These are phyloP conservation scores for Oenanthe melanoleuca DNA, from an alignment of 2,113 vertebrate species.

Conservation along the genomic window DNA sequence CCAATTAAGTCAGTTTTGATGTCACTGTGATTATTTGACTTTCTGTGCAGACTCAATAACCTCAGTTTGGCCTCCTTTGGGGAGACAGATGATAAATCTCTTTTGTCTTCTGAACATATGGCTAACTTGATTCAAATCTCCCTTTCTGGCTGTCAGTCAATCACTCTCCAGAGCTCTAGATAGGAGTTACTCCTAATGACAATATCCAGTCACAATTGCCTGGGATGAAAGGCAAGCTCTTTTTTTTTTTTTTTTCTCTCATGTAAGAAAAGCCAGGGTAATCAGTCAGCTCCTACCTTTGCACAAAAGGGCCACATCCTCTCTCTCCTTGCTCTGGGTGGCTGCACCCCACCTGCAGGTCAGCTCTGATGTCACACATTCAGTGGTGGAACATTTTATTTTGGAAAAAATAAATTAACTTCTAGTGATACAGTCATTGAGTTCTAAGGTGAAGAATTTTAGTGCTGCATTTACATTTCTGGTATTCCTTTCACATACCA, in stretches of 20 bases:
- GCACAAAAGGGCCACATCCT: neutral
- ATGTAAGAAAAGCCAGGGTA: neutral
- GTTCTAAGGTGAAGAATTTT: neutral
- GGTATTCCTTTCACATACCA: neutral
- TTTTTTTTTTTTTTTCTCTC: neutral
- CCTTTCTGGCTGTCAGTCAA: neutral
- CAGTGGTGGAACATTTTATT: neutral
- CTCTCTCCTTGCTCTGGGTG: neutral
- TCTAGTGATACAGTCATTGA: neutral
- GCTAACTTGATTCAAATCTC: neutral
- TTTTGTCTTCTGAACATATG: slow-evolving; percentile 2
- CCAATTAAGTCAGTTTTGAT: neutral
- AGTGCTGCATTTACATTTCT: neutral
- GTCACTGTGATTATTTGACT: slow-evolving; percentile 20
- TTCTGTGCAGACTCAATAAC: slow-evolving; percentile 27
- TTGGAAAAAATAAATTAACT: neutral
- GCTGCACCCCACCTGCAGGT: fast-evolving
- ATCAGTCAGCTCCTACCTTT: neutral
- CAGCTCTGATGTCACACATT: neutral
- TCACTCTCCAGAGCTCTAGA: neutral
- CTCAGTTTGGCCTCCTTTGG: neutral
- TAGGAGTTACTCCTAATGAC: neutral
- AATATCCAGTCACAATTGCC: neutral
- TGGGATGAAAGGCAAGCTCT: neutral
- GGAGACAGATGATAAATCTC: slow-evolving; percentile 16